phyloP scores from a whole-genome alignment of 1,140 invertebrate species.

The Phenacoccus solenopsis region DNA sequence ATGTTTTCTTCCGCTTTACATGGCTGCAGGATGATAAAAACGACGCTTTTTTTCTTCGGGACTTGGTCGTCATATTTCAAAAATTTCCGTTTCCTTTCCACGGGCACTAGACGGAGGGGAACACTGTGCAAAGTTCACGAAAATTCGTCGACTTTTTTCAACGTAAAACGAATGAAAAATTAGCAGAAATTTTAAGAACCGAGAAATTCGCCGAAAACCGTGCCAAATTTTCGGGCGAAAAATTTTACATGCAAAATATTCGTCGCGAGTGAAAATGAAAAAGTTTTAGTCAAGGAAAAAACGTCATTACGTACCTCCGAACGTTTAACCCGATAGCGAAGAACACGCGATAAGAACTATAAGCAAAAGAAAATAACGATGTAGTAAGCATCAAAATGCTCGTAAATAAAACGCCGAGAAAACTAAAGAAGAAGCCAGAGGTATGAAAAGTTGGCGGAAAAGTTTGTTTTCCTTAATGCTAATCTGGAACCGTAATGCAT shows the following conservation, averaged over 20 bases:
- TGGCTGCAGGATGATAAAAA: too few relatives aligned
- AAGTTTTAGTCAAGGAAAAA: not conserved
- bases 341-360: not conserved
- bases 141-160: not conserved
- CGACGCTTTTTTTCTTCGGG: too few relatives aligned
- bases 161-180: not conserved
- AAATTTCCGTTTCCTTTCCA: not conserved
- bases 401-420: not conserved
- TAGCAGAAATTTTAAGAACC: not conserved
- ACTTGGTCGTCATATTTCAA: too few relatives aligned
- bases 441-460: not conserved
- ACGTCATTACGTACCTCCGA: not conserved
- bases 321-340: too few relatives aligned
- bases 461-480: not conserved
- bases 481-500: not conserved
- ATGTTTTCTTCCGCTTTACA: too few relatives aligned
- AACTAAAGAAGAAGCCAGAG: too few relatives aligned
- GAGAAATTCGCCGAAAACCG: not conserved
- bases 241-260: not conserved
- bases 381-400: not conserved
- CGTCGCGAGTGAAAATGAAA: not conserved
- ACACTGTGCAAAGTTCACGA: not conserved
- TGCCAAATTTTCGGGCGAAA: not conserved
- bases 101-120: not conserved
- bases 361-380: slow-evolving; percentile 3